A percentile compares a stretch with the other conserved stretches of the same genome.
Evolutionary conservation across 2,113 vertebrate species (phyloP).

Genomic region (Melanotaenia duboulayi): DNA sequence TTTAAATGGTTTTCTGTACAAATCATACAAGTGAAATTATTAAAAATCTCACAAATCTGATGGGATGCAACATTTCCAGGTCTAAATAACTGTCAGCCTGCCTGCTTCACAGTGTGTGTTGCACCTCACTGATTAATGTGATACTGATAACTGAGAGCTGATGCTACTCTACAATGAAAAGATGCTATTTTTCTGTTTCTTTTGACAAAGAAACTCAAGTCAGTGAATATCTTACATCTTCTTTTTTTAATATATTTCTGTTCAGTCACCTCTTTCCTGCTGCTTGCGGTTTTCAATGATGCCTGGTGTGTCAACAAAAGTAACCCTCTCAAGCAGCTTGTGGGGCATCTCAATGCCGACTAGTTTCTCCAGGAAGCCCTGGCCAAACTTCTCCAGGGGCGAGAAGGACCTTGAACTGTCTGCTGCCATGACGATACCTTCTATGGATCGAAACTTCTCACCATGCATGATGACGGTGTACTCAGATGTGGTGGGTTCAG

Average conservation of each 20-base stretch:
- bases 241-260: too few species aligned
- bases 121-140: too few species aligned
- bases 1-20: too few species aligned
- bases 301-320: constrained; percentile 95
- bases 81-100: too few species aligned
- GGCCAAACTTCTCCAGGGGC: constrained; percentile 96
- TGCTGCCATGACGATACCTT: constrained; percentile 98
- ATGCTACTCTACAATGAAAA: too few species aligned
- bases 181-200: background rate
- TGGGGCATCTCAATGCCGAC: constrained; percentile 97
- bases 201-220: background rate
- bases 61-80: too few species aligned
- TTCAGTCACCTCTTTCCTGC: constrained; percentile 97
- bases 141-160: too few species aligned
- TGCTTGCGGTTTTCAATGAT: constrained; percentile 99
- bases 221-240: background rate
- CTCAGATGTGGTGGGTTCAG: constrained; percentile 97
- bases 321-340: constrained; percentile 94
- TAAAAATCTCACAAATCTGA: too few species aligned
- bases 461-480: constrained; percentile 98
- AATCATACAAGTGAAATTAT: too few species aligned
- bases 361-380: constrained; percentile 96
- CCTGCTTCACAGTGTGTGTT: background rate
- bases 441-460: constrained; percentile 91
- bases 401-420: constrained; percentile 95